phyloP scores from a whole-genome alignment of 2,113 vertebrate species.

The Pseudorhombus dupliciocellatus region DNA sequence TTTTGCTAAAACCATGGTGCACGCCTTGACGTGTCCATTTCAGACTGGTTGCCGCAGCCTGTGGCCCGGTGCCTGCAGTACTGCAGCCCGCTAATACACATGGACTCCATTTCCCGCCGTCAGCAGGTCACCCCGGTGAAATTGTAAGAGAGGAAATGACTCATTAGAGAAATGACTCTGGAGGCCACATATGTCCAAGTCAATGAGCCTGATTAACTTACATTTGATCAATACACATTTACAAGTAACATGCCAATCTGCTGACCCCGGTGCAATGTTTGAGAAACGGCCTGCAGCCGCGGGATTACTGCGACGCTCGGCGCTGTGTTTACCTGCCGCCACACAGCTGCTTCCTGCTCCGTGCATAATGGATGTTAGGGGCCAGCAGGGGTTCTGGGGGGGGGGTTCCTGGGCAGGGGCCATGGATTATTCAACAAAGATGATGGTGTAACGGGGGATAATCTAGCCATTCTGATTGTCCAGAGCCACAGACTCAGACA shows the following conservation, averaged over 20 bases:
- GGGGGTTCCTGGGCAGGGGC: not conserved
- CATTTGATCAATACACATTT: slow-evolving; percentile 63
- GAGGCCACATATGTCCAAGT: slow-evolving; percentile 49
- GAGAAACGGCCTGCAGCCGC: slow-evolving; percentile 35
- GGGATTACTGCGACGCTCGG: slow-evolving; percentile 11
- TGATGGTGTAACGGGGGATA: slow-evolving; percentile 18
- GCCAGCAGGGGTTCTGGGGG: slow-evolving; percentile 2
- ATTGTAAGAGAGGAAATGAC: slow-evolving; percentile 39
- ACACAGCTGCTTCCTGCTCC: slow-evolving; percentile 1
- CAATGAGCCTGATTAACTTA: slow-evolving; percentile 65
- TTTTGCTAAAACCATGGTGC: slow-evolving; percentile 3
- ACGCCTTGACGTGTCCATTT: not conserved
- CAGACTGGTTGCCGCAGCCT: slow-evolving; percentile 1
- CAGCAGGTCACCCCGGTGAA: slow-evolving; percentile 37
- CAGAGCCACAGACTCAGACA: too few species aligned
- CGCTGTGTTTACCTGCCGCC: slow-evolving; percentile 15
- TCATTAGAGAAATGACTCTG: slow-evolving; percentile 60
- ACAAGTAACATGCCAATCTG: slow-evolving; percentile 48
- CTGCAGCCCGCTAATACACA: slow-evolving; percentile 14
- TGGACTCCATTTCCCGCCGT: slow-evolving; percentile 30
- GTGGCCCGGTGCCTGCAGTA: slow-evolving; percentile 6
- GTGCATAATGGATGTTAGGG: slow-evolving; percentile 48
- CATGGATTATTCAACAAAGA: slow-evolving; percentile 45
- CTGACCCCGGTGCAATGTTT: slow-evolving; percentile 37
- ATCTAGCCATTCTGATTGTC: not conserved